Percentiles rank a stretch among this genome's conserved stretches.
Evolutionary conservation across 2,797 vertebrate genomes (phyloP).

Genomic region (Neosilurus mollespiculum): DNA sequence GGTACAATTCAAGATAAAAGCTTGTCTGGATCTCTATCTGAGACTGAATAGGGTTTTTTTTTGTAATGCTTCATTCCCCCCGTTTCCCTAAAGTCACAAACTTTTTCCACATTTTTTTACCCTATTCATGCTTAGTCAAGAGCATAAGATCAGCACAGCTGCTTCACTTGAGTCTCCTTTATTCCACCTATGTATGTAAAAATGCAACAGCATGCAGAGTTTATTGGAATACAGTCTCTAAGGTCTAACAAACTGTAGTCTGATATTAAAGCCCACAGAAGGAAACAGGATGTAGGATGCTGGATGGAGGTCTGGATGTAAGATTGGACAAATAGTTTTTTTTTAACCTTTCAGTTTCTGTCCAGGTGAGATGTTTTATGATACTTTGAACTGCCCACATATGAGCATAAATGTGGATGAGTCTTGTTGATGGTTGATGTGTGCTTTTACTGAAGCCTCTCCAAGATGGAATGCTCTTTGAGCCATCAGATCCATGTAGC

Average conservation of each 20-base stretch:
- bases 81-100: background rate
- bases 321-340: constrained; percentile 7
- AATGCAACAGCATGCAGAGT: background rate
- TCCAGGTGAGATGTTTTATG: constrained; percentile 33
- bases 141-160: background rate
- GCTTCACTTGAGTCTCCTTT: background rate
- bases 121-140: background rate
- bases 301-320: background rate
- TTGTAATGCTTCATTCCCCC: constrained; percentile 4
- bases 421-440: constrained; percentile 43
- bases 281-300: background rate
- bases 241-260: background rate
- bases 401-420: constrained; percentile 39
- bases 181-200: background rate
- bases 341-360: constrained; percentile 36
- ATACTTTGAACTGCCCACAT: constrained; percentile 30
- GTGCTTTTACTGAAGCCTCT: constrained; percentile 40
- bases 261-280: background rate
- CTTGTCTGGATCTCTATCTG: constrained; percentile 22
- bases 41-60: constrained; percentile 11
- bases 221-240: background rate
- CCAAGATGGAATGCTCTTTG: constrained; percentile 24
- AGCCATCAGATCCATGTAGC: background rate
- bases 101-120: background rate
- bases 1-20: constrained; percentile 26